These are phyloP conservation scores for Chunga burmeisteri DNA, from an alignment of 2,113 vertebrate species.

Conservation along the genomic window DNA sequence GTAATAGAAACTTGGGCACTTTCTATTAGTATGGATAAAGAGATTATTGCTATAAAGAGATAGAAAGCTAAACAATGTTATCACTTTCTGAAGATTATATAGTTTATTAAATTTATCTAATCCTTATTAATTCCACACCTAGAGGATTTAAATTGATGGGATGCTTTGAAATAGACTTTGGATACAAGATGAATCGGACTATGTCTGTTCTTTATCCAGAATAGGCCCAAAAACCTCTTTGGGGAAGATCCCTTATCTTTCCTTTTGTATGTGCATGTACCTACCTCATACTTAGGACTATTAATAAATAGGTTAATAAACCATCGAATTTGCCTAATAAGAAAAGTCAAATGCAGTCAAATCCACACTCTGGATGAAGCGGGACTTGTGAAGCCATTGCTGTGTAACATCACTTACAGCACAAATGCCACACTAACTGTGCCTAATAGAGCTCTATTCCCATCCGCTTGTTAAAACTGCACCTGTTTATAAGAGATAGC, in stretches of 20 bases:
- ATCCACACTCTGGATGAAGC: not conserved
- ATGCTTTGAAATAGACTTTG: conserved; percentile 33
- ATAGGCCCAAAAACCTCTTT: not conserved
- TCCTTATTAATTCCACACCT: conserved; percentile 58
- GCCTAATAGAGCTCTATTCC: not conserved
- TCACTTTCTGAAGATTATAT: conserved; percentile 40
- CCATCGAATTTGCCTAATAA: not conserved
- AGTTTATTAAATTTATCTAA: conserved; percentile 62
- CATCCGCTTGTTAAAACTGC: conserved; percentile 4
- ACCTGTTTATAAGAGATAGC: conserved; percentile 28
- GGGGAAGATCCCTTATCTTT: not conserved
- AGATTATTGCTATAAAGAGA: conserved; percentile 12
- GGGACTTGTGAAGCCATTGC: not conserved
- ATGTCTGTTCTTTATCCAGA: not conserved
- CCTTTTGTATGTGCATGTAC: fast-evolving
- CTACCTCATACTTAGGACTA: not conserved
- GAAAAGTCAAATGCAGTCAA: not conserved
- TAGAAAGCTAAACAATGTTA: conserved; percentile 53
- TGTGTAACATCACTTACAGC: not conserved
- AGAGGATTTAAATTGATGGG: conserved; percentile 18
- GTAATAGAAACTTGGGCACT: conserved; percentile 14
- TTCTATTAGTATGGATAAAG: conserved; percentile 36
- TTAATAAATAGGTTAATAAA: not conserved
- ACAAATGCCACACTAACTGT: not conserved
- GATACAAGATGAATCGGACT: not conserved